Evolutionary conservation across 1,140 invertebrate genomes (phyloP).

Genomic region (Mycetomoellerius zeteki): DNA sequence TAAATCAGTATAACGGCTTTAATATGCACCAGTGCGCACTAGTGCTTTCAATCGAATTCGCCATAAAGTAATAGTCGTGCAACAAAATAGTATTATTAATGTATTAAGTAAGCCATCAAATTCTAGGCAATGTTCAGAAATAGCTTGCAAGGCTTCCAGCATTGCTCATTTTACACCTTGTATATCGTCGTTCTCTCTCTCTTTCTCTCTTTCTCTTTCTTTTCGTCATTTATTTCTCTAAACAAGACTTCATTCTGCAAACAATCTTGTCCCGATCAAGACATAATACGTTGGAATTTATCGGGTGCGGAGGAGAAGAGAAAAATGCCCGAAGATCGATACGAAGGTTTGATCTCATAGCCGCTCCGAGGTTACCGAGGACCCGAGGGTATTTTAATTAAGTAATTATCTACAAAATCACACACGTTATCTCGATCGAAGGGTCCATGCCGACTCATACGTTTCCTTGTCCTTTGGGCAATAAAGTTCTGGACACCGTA

Average conservation of each 20-base stretch:
- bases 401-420: slow-evolving; percentile 73
- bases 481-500: slow-evolving; percentile 41
- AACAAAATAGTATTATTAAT: slow-evolving; percentile 1
- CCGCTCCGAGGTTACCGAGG: neutral
- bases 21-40: no score
- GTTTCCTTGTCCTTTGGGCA: slow-evolving; percentile 7
- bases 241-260: slow-evolving; percentile 45
- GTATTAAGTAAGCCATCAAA: neutral
- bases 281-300: slow-evolving; percentile 52
- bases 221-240: slow-evolving; percentile 18
- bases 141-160: neutral
- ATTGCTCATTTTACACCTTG: slow-evolving; percentile 3
- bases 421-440: slow-evolving; percentile 53
- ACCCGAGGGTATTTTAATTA: slow-evolving; percentile 72
- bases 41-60: no score
- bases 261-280: slow-evolving; percentile 49
- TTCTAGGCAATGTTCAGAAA: slow-evolving; percentile 7
- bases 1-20: no score
- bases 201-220: no score
- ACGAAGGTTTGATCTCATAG: slow-evolving; percentile 14
- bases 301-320: slow-evolving; percentile 6
- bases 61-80: neutral
- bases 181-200: neutral
- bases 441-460: slow-evolving; percentile 2
- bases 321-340: slow-evolving; percentile 47